A percentile compares a stretch with the other conserved stretches of the same genome.
Evolutionary conservation across 2,888 invertebrate genomes (phyloP).

Genomic region (Trypoxylon attenuatum): DNA sequence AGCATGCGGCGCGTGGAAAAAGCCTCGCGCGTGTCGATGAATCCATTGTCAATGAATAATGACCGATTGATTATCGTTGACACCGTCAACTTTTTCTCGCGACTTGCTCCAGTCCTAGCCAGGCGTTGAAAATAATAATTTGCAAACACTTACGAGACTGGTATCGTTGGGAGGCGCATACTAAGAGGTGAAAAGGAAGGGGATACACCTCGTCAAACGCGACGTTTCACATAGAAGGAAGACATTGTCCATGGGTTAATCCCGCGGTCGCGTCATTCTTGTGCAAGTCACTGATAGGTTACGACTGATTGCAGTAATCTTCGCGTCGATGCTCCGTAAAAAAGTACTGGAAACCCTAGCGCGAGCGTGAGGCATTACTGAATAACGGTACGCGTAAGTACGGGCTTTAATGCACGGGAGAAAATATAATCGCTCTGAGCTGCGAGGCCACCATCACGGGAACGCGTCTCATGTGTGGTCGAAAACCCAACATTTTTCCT

Average conservation of each 20-base stretch:
- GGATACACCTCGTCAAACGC: conserved; percentile 21
- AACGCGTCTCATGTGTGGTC: conserved; percentile 28
- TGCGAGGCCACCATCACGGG: conserved; percentile 18
- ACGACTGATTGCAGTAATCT: conserved; percentile 57
- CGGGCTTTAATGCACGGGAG: conserved; percentile 47
- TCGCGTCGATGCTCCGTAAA: conserved; percentile 45
- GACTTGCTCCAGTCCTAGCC: neutral
- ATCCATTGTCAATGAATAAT: too few species aligned
- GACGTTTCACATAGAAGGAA: conserved; percentile 29
- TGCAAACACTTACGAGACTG: conserved; percentile 16
- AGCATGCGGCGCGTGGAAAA: too few species aligned
- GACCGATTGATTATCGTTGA: conserved; percentile 16
- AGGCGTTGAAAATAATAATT: conserved; percentile 24
- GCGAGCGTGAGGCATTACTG: conserved; percentile 50
- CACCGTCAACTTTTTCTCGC: neutral
- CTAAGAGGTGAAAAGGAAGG: conserved; percentile 1
- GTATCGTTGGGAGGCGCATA: conserved; percentile 9
- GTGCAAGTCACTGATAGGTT: conserved; percentile 54
- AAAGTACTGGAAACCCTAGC: conserved; percentile 36
- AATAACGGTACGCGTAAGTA: conserved; percentile 57
- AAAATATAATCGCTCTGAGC: conserved; percentile 44
- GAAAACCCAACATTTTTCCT: conserved; percentile 25
- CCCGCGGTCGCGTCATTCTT: conserved; percentile 46
- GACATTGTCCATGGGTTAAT: conserved; percentile 50
- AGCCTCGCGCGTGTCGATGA: too few species aligned